These are phyloP conservation scores for Lophochroa leadbeateri DNA, from an alignment of 2,113 vertebrate genomes.

Conservation along the genomic window DNA sequence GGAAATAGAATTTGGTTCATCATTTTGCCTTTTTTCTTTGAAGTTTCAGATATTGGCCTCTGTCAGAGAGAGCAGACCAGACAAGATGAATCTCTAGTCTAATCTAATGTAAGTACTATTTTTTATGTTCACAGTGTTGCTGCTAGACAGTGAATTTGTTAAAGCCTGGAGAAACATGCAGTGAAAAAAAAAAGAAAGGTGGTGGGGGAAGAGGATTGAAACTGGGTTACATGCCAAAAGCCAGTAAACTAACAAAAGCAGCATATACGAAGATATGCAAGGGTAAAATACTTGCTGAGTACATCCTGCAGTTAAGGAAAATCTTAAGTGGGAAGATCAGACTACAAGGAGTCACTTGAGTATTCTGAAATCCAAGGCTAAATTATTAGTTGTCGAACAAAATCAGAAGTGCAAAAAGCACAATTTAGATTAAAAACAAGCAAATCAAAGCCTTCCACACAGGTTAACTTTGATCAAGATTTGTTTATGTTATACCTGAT, in stretches of 20 bases:
- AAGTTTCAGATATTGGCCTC: not conserved
- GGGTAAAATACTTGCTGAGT: not conserved
- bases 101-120: not conserved
- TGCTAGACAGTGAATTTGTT: not conserved
- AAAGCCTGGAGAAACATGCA: not conserved
- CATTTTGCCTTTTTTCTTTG: not conserved
- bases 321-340: not conserved
- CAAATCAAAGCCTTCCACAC: not conserved
- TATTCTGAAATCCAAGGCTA: not conserved
- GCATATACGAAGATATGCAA: not conserved
- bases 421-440: not conserved
- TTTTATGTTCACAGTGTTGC: not conserved
- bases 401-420: not conserved
- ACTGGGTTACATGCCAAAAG: not conserved
- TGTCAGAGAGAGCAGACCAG: not conserved
- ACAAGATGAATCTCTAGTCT: not conserved
- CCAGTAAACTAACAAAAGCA: not conserved
- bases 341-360: not conserved
- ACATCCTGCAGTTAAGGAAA: not conserved
- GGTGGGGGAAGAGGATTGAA: not conserved
- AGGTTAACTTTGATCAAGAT: not conserved
- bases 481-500: not conserved
- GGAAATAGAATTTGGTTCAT: not conserved
- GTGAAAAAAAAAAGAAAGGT: accelerated
- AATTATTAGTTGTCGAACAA: not conserved